Conservation (phyloP, 92 coral and sea anemone genomes). For the Paragorgia papillata region DNA sequence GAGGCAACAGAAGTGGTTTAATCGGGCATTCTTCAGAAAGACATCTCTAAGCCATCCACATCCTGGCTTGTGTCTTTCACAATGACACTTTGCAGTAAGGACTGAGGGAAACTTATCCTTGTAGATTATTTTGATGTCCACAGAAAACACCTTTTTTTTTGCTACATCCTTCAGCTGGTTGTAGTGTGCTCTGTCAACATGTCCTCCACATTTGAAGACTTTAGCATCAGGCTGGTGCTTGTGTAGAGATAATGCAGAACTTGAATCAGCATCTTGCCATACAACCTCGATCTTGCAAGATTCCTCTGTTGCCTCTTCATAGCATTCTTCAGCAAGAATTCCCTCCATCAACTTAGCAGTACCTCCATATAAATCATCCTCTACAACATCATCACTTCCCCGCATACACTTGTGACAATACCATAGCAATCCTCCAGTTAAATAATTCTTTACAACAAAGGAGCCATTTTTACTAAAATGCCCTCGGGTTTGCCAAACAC, state of each 20-base stretch:
- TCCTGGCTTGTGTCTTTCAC: slow-evolving; percentile 48
- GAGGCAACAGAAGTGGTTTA: slow-evolving; percentile 64
- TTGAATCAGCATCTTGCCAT: slow-evolving; percentile 61
- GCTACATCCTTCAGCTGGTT: too few relatives aligned
- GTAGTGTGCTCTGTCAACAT: too few relatives aligned
- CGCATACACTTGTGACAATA: slow-evolving; percentile 47
- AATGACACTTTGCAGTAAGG: slow-evolving; percentile 33
- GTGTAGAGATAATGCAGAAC: slow-evolving; percentile 9
- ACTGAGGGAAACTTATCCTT: slow-evolving; percentile 51
- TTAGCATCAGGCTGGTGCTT: background rate
- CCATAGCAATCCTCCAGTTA: too few relatives aligned
- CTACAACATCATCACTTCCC: too few relatives aligned
- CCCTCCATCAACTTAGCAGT: too few relatives aligned
- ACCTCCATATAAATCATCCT: too few relatives aligned
- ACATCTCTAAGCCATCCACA: slow-evolving; percentile 64
- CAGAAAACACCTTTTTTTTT: too few relatives aligned
- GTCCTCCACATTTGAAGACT: too few relatives aligned
- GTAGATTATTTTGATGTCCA: too few relatives aligned
- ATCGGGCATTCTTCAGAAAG: slow-evolving; percentile 49
- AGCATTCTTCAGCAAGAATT: too few relatives aligned
- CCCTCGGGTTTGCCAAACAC: slow-evolving; percentile 75
- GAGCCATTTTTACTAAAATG: too few relatives aligned
- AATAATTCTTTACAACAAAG: too few relatives aligned
- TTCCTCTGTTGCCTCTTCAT: slow-evolving; percentile 53
- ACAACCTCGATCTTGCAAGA: slow-evolving; percentile 46